Conservation (phyloP, 1,140 invertebrate genomes). For the Bradynema listronoti region DNA sequence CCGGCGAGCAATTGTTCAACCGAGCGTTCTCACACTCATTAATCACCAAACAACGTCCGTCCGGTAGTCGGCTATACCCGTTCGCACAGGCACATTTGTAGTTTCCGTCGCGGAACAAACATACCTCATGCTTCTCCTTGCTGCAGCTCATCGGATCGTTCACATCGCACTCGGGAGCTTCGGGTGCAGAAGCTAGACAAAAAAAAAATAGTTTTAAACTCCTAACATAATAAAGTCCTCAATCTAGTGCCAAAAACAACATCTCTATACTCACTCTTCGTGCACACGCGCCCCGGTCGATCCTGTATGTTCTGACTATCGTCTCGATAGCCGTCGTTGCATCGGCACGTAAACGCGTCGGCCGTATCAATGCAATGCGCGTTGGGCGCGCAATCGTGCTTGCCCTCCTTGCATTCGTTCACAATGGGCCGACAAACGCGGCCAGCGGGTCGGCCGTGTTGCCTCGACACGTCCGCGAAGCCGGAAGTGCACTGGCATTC, state of each 20-base stretch:
- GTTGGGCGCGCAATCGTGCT: conserved; percentile 56
- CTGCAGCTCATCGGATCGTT: conserved; percentile 58
- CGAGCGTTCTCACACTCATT: conserved; percentile 50
- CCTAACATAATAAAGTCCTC: not conserved
- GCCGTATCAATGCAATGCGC: conserved; percentile 58
- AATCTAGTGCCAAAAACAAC: too few relatives aligned
- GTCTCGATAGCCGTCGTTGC: conserved; percentile 44
- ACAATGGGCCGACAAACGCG: conserved; percentile 48
- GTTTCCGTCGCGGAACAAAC: conserved; percentile 50
- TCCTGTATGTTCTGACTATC: conserved; percentile 26
- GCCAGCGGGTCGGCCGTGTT: conserved; percentile 49
- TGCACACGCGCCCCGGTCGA: conserved; percentile 49
- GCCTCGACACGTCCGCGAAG: conserved; percentile 48
- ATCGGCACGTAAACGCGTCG: conserved; percentile 58
- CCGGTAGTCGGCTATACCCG: conserved; percentile 51
- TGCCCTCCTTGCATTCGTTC: conserved; percentile 49
- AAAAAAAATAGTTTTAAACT: not conserved
- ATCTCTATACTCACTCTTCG: conserved; percentile 40
- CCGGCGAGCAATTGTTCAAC: conserved; percentile 45
- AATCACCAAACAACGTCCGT: conserved; percentile 55
- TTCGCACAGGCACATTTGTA: conserved; percentile 52
- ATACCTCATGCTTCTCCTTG: conserved; percentile 49
- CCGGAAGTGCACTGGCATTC: conserved; percentile 48
- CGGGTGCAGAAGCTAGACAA: conserved; percentile 42
- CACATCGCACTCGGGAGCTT: conserved; percentile 55